phyloP scores from a whole-genome alignment of 2,888 invertebrate species.

The Campoletis raptor region DNA sequence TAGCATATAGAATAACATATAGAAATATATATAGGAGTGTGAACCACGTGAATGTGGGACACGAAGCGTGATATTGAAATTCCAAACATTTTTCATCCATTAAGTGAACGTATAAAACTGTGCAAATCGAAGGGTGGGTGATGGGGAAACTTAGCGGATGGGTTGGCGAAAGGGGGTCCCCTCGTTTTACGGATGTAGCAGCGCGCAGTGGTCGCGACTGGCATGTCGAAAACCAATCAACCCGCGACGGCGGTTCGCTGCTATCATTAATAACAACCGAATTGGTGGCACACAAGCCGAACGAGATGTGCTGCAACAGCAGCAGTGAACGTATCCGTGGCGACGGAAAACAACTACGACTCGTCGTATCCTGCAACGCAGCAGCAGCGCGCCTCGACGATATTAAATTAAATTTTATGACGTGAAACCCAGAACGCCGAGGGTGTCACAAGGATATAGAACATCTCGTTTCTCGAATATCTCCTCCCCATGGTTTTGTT shows the following conservation, averaged over 20 bases:
- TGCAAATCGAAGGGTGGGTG: slow-evolving; percentile 34
- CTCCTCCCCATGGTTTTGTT: slow-evolving; percentile 20
- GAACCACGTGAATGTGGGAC: slow-evolving; percentile 29
- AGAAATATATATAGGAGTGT: neutral
- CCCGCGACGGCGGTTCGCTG: slow-evolving; percentile 67
- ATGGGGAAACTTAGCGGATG: slow-evolving; percentile 20
- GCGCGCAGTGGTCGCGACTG: slow-evolving; percentile 66
- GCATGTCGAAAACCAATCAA: slow-evolving; percentile 78
- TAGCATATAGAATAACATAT: slow-evolving; percentile 17
- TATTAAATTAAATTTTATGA: slow-evolving; percentile 75
- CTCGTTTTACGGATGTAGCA: slow-evolving; percentile 60
- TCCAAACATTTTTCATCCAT: slow-evolving; percentile 79
- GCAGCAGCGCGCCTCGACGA: slow-evolving; percentile 59
- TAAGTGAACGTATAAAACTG: slow-evolving; percentile 64
- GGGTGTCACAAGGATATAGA: slow-evolving; percentile 51
- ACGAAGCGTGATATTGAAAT: slow-evolving; percentile 72
- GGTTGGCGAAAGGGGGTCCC: slow-evolving; percentile 2
- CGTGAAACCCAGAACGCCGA: slow-evolving; percentile 44
- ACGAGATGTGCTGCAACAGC: slow-evolving; percentile 36
- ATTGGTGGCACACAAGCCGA: slow-evolving; percentile 62
- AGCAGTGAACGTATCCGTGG: slow-evolving; percentile 29
- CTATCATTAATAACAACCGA: slow-evolving; percentile 78
- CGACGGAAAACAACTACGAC: slow-evolving; percentile 32
- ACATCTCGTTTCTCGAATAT: slow-evolving; percentile 24
- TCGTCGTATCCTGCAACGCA: slow-evolving; percentile 45